These are phyloP conservation scores for Leucophenga montana DNA, from an alignment of 2,888 invertebrate genomes.

Conservation along the genomic window DNA sequence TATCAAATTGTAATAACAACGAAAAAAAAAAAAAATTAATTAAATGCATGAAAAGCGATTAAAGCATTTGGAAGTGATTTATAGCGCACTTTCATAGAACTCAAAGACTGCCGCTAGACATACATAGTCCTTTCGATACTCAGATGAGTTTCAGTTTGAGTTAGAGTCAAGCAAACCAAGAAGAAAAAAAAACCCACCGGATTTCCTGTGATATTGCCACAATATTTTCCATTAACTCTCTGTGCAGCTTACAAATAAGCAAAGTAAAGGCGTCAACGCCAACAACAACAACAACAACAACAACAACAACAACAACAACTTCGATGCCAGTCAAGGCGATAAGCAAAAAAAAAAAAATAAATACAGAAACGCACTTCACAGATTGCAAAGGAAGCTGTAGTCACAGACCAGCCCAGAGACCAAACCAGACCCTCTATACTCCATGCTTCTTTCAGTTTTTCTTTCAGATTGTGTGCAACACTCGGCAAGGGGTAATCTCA, in stretches of 20 bases:
- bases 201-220: conserved; percentile 67
- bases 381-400: background rate
- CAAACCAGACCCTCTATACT: background rate
- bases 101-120: conserved; percentile 14
- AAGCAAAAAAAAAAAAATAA: conserved; percentile 12
- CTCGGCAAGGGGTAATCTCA: conserved; percentile 26
- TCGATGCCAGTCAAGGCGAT: conserved; percentile 19
- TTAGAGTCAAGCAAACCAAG: background rate
- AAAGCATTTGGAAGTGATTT: conserved; percentile 4
- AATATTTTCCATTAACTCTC: conserved; percentile 68
- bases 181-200: conserved; percentile 58
- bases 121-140: too few relatives aligned
- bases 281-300: too few relatives aligned
- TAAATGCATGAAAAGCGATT: conserved; percentile 1
- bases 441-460: background rate
- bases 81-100: conserved; percentile 17
- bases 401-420: background rate
- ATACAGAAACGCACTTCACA: conserved; percentile 14
- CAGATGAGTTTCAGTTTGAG: background rate
- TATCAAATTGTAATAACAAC: too few relatives aligned
- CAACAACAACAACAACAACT: conserved; percentile 22
- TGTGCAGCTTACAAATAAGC: conserved; percentile 38
- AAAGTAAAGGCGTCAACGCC: conserved; percentile 39
- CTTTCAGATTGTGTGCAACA: background rate
- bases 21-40: background rate